Evolutionary conservation across 2,888 invertebrate genomes (phyloP).

Genomic region (Odontomyia ornata): DNA sequence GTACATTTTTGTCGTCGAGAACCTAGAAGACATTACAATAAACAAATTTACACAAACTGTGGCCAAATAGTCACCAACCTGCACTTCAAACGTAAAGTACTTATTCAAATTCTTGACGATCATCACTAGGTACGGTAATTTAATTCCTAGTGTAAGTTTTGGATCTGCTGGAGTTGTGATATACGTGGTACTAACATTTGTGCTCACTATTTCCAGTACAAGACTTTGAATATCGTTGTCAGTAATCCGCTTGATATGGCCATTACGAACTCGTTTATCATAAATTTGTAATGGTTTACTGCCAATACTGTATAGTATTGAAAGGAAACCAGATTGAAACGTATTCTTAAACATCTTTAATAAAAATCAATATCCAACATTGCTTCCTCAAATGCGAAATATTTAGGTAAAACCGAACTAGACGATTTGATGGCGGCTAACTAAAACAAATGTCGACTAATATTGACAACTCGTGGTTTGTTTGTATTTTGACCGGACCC

Average conservation of each 20-base stretch:
- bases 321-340: slow-evolving; percentile 85
- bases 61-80: slow-evolving; percentile 68
- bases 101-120: slow-evolving; percentile 94
- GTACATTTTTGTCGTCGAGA: slow-evolving; percentile 92
- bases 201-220: slow-evolving; percentile 91
- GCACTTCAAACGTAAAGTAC: slow-evolving; percentile 95
- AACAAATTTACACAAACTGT: not conserved
- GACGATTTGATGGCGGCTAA: not conserved
- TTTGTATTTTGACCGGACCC: not conserved
- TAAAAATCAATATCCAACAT: not conserved
- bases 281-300: slow-evolving; percentile 86
- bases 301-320: slow-evolving; percentile 86
- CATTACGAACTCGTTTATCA: slow-evolving; percentile 90
- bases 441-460: not conserved
- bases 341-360: slow-evolving; percentile 81
- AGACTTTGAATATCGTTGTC: slow-evolving; percentile 94
- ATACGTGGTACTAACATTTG: slow-evolving; percentile 93
- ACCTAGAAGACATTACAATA: slow-evolving; percentile 71
- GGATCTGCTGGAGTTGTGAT: slow-evolving; percentile 93
- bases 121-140: slow-evolving; percentile 92
- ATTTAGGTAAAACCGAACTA: not conserved
- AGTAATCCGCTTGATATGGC: slow-evolving; percentile 92
- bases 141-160: slow-evolving; percentile 90
- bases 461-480: not conserved
- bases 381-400: not conserved